Evolutionary conservation across 37 sponge, comb jelly and placozoan genomes (phyloP).

Genomic region (Hormiphora californensis): DNA sequence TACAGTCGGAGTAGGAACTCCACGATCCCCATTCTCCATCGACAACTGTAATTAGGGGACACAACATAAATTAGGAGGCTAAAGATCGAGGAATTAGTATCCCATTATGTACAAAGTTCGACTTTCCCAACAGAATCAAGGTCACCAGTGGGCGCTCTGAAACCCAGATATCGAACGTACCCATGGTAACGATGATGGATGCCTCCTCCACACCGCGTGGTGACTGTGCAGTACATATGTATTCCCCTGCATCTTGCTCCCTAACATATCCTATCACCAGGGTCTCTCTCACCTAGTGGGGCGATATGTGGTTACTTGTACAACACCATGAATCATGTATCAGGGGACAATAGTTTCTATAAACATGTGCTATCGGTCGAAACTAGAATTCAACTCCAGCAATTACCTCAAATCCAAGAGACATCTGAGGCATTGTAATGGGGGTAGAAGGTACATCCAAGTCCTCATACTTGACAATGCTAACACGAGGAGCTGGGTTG

Average conservation of each 20-base stretch:
- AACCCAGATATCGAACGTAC: no score
- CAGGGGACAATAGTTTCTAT: no score
- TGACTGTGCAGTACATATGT: conserved; percentile 28
- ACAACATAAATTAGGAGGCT: neutral
- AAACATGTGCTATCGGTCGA: no score
- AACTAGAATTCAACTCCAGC: no score
- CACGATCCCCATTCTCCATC: conserved; percentile 33
- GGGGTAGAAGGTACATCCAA: no score
- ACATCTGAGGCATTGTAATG: no score
- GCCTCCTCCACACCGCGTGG: no score
- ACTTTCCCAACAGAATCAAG: no score
- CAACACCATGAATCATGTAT: no score
- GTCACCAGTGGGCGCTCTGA: no score
- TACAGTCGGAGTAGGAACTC: conserved; percentile 7
- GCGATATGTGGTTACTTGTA: neutral
- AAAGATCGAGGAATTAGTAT: neutral
- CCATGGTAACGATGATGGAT: no score
- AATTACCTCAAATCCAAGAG: no score
- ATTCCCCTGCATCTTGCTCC: neutral
- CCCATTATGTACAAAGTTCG: neutral
- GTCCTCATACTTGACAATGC: neutral
- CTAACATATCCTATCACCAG: neutral
- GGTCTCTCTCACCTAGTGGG: conserved; percentile 16
- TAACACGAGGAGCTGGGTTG: neutral
- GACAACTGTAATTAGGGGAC: neutral